Conservation (phyloP, 1,140 invertebrate genomes). For the Oscheius sp. region DNA sequence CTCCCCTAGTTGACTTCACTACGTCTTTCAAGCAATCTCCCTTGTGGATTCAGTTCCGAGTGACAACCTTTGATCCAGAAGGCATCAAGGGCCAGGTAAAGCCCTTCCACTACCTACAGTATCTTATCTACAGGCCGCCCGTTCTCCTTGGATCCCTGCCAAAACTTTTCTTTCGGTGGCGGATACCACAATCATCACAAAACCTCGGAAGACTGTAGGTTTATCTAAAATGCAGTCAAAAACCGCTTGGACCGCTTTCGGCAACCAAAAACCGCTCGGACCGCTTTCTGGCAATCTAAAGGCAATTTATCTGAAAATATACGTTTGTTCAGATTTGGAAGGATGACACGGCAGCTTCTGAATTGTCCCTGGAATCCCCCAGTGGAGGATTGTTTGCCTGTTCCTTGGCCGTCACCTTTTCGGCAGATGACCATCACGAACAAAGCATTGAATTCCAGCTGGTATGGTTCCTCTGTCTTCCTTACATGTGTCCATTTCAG, state of each 20-base stretch:
- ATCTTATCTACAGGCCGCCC: neutral
- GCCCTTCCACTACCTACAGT: no score
- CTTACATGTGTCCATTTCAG: neutral
- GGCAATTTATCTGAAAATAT: neutral
- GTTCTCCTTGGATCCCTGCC: neutral
- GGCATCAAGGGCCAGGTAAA: neutral
- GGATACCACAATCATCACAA: neutral
- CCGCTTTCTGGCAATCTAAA: no score
- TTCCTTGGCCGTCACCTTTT: neutral
- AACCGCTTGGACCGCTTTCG: no score
- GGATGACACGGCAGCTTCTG: neutral
- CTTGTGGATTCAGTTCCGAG: slow-evolving; percentile 1
- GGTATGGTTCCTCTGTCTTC: neutral
- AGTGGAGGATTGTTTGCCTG: neutral
- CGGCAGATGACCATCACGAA: neutral
- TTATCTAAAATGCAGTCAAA: no score
- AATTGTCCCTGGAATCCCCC: neutral
- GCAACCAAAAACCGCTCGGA: no score
- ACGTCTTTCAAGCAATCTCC: neutral
- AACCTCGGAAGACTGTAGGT: neutral
- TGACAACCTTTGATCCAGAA: neutral
- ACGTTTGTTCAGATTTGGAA: neutral
- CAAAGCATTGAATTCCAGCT: neutral
- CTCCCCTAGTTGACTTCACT: neutral
- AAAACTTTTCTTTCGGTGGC: neutral